Evolutionary conservation across 1,140 invertebrate species (phyloP), one percentile per base, ranked within the genome.

Genomic region (Hesperophylax magnus): DNA sequence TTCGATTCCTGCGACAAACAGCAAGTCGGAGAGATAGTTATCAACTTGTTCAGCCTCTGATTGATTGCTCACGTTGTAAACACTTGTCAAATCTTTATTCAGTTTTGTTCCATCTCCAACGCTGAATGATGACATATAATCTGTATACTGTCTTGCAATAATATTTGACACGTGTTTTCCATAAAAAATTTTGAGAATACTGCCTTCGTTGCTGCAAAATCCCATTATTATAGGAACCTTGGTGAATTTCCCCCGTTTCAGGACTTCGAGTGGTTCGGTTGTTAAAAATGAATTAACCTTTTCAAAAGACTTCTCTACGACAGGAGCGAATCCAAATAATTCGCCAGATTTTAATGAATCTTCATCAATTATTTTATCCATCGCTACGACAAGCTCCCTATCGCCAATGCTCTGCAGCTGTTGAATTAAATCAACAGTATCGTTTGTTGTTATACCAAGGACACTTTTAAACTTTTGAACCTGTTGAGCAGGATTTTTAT

Each of bases 401-500:
- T 80, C 76, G 6, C 85, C 77, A 65, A 88, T 63, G 53, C 81
- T 77, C 82, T 88, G 88, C 31, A 90, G 82, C 77, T 83, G 86
- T 47, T 87, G 79, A 0, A 89, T 82, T 27, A 90, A 71, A 27
- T 86, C 78, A 65, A 85, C 79, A 17, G 4, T 14, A 31, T 58
- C 39, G 6, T 72, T 9, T 8, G n/a, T 27, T 15, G 18, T 22
- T 18, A 74, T 47, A 2, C 91, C 91, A 8, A 94, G 85, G 4
- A 86, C 85, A 52, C 85, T 84, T 9, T 90, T 91, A 5, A 94
- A 84, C 78, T 88, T 85, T 27, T 89, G 86, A 2, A 93, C 91
- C 81, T 92, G 89, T 77, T 90, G 86, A 67, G 89, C 86, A 0
- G 93, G 87, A 60, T 92, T 88, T 47, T 86, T 86, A 67, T 92